These are phyloP conservation scores for Mastacembelus armatus DNA, from an alignment of 2,797 vertebrate genomes.

Conservation along the genomic window DNA sequence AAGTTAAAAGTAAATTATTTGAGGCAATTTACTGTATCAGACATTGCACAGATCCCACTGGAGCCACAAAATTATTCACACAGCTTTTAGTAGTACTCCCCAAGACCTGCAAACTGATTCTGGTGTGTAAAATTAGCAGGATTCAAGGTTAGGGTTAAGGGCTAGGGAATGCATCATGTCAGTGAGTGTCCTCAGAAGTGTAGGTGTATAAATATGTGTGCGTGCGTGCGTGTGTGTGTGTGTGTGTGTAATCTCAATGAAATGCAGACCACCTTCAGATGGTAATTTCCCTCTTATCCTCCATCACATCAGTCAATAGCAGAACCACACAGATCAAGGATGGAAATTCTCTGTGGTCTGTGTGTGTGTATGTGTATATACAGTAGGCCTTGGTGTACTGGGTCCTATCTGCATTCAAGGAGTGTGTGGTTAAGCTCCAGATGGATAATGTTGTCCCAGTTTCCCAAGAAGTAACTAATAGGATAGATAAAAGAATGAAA, in stretches of 20 bases:
- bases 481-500: constrained; percentile 48
- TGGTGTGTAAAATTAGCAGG: constrained; percentile 15
- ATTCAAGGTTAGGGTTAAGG: neutral
- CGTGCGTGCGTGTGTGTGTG: constrained; percentile 1
- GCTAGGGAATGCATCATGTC: constrained; percentile 5
- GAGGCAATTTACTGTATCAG: too few species aligned
- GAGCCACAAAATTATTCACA: neutral
- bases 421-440: constrained; percentile 43
- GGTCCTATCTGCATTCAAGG: constrained; percentile 43
- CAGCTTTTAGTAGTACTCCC: neutral
- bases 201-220: neutral
- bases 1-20: too few species aligned
- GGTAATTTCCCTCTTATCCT: constrained; percentile 62
- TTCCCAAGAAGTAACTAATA: constrained; percentile 49
- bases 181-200: constrained; percentile 11
- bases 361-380: constrained; percentile 16
- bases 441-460: constrained; percentile 49
- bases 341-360: constrained; percentile 23
- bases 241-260: constrained; percentile 52
- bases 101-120: constrained; percentile 11
- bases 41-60: neutral
- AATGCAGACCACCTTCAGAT: constrained; percentile 54
- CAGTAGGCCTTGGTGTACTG: constrained; percentile 4
- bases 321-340: constrained; percentile 56
- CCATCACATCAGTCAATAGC: constrained; percentile 56